Percentiles rank a stretch among this genome's conserved stretches.
Conservation (phyloP, 2,888 invertebrate genomes). For the Lordiphosa andalusiaca region DNA sequence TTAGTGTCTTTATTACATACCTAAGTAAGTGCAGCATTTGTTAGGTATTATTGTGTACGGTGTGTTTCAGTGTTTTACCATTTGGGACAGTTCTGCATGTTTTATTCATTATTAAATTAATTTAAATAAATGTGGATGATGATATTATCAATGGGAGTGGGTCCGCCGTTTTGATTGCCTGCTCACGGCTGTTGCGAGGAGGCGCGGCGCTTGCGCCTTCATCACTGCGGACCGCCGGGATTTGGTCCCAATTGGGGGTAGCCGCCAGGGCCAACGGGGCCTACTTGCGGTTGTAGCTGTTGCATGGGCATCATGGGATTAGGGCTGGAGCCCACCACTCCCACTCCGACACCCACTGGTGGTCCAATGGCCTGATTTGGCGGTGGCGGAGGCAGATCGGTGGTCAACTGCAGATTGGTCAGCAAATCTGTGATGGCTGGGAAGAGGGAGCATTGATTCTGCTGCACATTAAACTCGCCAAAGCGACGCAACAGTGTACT, state of each 20-base stretch:
- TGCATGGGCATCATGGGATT: constrained; percentile 84
- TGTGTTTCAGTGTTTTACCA: constrained; percentile 4
- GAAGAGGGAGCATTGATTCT: constrained; percentile 94
- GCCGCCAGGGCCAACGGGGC: constrained; percentile 72
- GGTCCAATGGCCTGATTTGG: constrained; percentile 81
- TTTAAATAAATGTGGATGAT: constrained; percentile 6
- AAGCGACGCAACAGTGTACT: constrained; percentile 86
- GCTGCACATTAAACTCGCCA: constrained; percentile 87
- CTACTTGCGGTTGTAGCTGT: constrained; percentile 77
- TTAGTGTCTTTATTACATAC: constrained; percentile 53
- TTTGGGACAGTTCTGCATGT: background rate
- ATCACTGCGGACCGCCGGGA: constrained; percentile 77
- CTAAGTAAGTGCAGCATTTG: constrained; percentile 43
- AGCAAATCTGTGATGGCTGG: constrained; percentile 94
- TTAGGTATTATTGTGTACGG: constrained; percentile 11
- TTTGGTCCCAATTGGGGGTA: constrained; percentile 77
- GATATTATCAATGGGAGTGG: constrained; percentile 27
- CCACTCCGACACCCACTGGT: constrained; percentile 76
- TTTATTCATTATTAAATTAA: constrained; percentile 1
- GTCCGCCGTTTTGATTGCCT: constrained; percentile 29
- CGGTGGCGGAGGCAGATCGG: constrained; percentile 87
- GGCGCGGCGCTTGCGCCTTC: constrained; percentile 79
- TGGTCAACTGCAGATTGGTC: constrained; percentile 90
- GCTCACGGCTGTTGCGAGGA: constrained; percentile 59
- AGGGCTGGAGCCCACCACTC: constrained; percentile 81